Conservation (phyloP, 1,140 invertebrate species). For the Gryllus bimaculatus region DNA sequence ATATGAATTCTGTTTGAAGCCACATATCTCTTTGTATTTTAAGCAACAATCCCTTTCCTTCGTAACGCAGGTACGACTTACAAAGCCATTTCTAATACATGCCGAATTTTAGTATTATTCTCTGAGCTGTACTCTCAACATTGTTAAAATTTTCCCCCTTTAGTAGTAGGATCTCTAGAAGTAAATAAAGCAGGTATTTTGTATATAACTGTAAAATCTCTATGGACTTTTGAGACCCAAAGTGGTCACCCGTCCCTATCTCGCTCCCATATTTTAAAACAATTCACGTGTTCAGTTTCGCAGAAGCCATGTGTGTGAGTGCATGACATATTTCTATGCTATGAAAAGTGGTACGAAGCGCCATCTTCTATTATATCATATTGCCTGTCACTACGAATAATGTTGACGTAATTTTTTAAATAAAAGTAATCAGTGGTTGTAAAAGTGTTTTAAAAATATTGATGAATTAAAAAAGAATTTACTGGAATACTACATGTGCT, state of each 20-base stretch:
- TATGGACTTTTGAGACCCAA: not conserved
- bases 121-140: not conserved
- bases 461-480: not conserved
- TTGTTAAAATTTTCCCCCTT: not conserved
- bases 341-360: not conserved
- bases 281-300: not conserved
- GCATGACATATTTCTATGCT: not conserved
- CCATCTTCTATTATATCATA: not conserved
- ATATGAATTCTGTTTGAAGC: no score
- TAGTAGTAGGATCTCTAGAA: not conserved
- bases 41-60: no score
- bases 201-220: not conserved
- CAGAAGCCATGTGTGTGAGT: not conserved
- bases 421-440: not conserved
- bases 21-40: no score
- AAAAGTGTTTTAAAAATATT: conserved; percentile 2
- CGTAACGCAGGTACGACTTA: no score
- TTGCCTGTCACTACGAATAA: not conserved
- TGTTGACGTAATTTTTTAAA: conserved; percentile 3
- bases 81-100: no score
- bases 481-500: not conserved
- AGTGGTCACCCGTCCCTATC: not conserved
- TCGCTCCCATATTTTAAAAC: not conserved
- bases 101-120: not conserved
- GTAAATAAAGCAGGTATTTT: not conserved